Evolutionary conservation across 2,797 vertebrate species (phyloP), one percentile per base, ranked within the genome.

Genomic region (Clarias laeviceps): DNA sequence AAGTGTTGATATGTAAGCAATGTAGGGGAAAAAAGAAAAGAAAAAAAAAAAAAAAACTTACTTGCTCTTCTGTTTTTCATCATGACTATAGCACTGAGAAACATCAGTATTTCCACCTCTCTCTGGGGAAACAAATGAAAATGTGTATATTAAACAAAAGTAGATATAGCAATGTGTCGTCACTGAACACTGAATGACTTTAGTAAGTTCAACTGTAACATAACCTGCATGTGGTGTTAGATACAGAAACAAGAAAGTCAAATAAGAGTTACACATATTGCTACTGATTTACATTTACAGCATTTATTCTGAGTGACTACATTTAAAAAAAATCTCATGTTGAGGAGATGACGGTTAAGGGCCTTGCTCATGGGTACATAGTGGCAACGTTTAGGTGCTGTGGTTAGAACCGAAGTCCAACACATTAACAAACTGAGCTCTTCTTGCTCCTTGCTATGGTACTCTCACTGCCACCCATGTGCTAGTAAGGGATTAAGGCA

Each of bases 31-130:
- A 9, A 45, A 8, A 8, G 9, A 37, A 37, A 37, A n/a, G n/a
- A n/a, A 37, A 5, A 37, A 40, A 50, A n/a, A 12, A 50, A 50
- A 50, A 50, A 22, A 72, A 37, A 92, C 98, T 98, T 90, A 99
- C 98, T 99, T 3, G 97, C 97, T 90, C 98, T 94, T 29, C 98
- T 94, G 94, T 99, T 99, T 93, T 99, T 99, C 97, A 99, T 98
- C 98, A 99, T 99, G 85, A 99, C 97, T 1, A 99, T 99, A 89
- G 98, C 98, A 3, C 98, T 99, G 86, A 99, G 97, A 82, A 99
- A 99, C 98, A 99, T 99, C 76, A 99, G 94, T 87, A 99, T 97
- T 93, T 99, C 98, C 87, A 99, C 97, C 90, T 99, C 98, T 80
- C 98, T 96, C 97, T 98, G 92, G 5, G 34, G 88, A 69, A 84